Base-by-base conservation (phyloP, 2,113 vertebrate genomes). In the Jaculus jaculus region DNA sequence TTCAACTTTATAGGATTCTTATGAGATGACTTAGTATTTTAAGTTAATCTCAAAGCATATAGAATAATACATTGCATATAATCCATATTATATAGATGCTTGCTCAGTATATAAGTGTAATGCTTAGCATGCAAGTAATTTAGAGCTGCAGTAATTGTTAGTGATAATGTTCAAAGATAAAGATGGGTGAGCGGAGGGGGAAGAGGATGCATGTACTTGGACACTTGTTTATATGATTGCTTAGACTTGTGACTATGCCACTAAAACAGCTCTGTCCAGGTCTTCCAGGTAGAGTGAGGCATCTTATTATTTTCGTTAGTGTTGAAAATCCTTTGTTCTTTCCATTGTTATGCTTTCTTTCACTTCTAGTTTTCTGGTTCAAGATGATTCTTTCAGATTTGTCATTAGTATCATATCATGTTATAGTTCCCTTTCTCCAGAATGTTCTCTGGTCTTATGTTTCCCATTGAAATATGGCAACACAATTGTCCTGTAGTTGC, bases 11-110 rank as follows among this genome's bases (percentile, higher is more conserved):
- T 75, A 92, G 18, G 12, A 10, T n/a, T 75, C 30, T 72, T 92
- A 80, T 90, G 65, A 95, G 65, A 83, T 94, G 63, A 94, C 28
- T 94, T 87, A 87, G 87, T n/a, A 87, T 72, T 90, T 73, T 83
- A 68, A 88, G 51, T 90, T 88, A 90, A 65, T 75, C 91, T 95
- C 91, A 89, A 90, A n/a, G 17, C 84, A 87, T 89, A 87, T 68
- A 89, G 81, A 92, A 75, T 3, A 86, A 9, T 69, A n/a, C 9
- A 32, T 89, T 93, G 63, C 7, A 81, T 47, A 74, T 66, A 85
- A 95, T 84, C 54, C 39, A 91, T 78, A 18, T 30, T 89, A 71
- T 63, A 16, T 77, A 81, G 86, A 71, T 89, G 54, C 60, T 71
- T 65, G 26, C 51, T 90, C 77, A 78, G 24, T 74, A 18, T 12